These are phyloP conservation scores for Ceryle rudis DNA, from an alignment of 2,797 vertebrate species.

Conservation along the genomic window DNA sequence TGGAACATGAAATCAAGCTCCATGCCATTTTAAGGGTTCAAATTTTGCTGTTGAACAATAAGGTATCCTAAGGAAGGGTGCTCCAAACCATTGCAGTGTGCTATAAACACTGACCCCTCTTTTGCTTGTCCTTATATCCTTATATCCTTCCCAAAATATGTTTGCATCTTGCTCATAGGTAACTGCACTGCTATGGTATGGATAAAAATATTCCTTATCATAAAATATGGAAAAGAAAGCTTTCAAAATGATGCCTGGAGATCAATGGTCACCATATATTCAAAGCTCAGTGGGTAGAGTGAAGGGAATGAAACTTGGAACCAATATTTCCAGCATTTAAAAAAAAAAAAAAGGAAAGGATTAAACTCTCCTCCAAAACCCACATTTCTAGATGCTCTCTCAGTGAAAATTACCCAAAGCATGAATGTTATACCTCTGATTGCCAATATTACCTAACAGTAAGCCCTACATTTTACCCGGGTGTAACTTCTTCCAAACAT, in stretches of 20 bases:
- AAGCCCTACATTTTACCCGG: neutral
- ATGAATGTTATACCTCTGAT: neutral
- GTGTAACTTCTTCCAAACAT: neutral
- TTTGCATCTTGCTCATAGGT: neutral
- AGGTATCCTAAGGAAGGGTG: neutral
- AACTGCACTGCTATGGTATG: neutral
- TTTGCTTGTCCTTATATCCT: neutral
- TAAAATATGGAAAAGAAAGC: neutral
- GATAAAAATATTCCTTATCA: neutral
- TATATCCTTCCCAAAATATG: neutral
- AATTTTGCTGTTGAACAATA: neutral
- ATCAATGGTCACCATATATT: neutral
- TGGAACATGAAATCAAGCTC: neutral
- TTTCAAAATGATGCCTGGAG: neutral
- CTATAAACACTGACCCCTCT: neutral
- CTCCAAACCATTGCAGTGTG: neutral
- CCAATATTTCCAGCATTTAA: rapidly evolving
- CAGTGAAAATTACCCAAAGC: neutral
- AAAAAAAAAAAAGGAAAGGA: neutral
- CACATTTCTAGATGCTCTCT: neutral
- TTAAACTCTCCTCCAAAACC: neutral
- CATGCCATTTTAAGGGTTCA: neutral
- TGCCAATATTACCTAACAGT: neutral
- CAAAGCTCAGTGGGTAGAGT: neutral
- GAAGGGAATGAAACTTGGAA: neutral